A percentile compares a stretch with the other conserved stretches of the same genome.
phyloP scores from a whole-genome alignment of 37 sponge, comb jelly and placozoan species.

The Chondrosia reniformis region DNA sequence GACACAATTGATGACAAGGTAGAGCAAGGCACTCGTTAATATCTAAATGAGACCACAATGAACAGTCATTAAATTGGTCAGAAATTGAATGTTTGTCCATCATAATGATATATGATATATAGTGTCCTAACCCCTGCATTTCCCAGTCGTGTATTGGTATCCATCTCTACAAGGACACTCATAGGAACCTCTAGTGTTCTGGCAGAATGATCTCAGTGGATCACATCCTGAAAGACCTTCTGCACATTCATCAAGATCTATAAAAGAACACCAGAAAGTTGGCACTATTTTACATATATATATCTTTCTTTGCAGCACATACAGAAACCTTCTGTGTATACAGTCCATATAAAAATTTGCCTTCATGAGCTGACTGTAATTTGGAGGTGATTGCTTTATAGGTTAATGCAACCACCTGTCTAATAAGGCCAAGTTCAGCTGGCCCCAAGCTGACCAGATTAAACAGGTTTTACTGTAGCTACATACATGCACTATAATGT shows the following conservation, averaged over 20 bases:
- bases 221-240: background rate
- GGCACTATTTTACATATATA: background rate
- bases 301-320: background rate
- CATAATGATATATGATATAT: background rate
- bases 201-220: constrained; percentile 2
- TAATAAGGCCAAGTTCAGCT: background rate
- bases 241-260: constrained; percentile 4
- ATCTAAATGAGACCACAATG: background rate
- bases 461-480: no score
- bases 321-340: background rate
- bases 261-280: background rate
- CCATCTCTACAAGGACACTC: constrained; percentile 2
- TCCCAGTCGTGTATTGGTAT: background rate
- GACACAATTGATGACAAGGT: constrained; percentile 10
- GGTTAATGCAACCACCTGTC: background rate
- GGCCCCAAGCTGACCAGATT: no score
- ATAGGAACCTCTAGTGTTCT: background rate
- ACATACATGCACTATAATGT: no score
- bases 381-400: background rate
- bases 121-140: background rate
- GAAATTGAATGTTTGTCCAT: background rate
- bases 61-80: background rate
- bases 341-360: background rate
- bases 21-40: background rate
- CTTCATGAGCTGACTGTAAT: background rate